phyloP scores from a whole-genome alignment of 2,888 invertebrate genomes.

The Drosophila conformis region DNA sequence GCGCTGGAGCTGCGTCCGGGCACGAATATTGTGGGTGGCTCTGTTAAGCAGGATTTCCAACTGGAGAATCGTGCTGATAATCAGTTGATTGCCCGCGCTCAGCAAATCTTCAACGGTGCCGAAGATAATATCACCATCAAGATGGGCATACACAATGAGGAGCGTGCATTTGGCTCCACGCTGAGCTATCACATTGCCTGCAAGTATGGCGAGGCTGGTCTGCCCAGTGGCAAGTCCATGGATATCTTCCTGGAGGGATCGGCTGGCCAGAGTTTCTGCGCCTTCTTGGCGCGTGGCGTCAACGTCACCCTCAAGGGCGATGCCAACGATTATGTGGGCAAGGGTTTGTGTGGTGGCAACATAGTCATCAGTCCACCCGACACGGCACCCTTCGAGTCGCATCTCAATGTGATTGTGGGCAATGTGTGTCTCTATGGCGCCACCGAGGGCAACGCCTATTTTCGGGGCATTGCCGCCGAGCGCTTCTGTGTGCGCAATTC shows the following conservation, averaged over 20 bases:
- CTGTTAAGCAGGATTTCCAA: slow-evolving; percentile 93
- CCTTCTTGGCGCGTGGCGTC: slow-evolving; percentile 96
- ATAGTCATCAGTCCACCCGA: slow-evolving; percentile 97
- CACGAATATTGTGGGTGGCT: slow-evolving; percentile 95
- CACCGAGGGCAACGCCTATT: slow-evolving; percentile 96
- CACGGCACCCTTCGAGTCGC: slow-evolving; percentile 93
- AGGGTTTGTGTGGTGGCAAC: slow-evolving; percentile 97
- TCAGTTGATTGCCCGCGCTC: slow-evolving; percentile 90
- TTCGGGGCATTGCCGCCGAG: slow-evolving; percentile 98
- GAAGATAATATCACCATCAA: slow-evolving; percentile 89
- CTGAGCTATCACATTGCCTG: slow-evolving; percentile 98
- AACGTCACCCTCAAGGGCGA: slow-evolving; percentile 97
- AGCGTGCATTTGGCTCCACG: slow-evolving; percentile 96
- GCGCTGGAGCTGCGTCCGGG: slow-evolving; percentile 95
- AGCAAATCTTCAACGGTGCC: slow-evolving; percentile 91
- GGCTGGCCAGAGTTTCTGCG: slow-evolving; percentile 99
- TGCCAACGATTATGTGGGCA: slow-evolving; percentile 99
- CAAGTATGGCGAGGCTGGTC: slow-evolving; percentile 93
- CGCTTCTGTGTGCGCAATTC: slow-evolving; percentile 99
- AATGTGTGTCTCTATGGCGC: slow-evolving; percentile 99
- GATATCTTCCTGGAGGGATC: slow-evolving; percentile 94
- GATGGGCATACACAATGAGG: slow-evolving; percentile 94
- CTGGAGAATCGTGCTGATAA: slow-evolving; percentile 94
- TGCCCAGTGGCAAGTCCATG: slow-evolving; percentile 91
- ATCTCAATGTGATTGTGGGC: slow-evolving; percentile 98